Base-by-base conservation (phyloP, 2,888 invertebrate genomes). In the Caenorhabditis zanzibari region DNA sequence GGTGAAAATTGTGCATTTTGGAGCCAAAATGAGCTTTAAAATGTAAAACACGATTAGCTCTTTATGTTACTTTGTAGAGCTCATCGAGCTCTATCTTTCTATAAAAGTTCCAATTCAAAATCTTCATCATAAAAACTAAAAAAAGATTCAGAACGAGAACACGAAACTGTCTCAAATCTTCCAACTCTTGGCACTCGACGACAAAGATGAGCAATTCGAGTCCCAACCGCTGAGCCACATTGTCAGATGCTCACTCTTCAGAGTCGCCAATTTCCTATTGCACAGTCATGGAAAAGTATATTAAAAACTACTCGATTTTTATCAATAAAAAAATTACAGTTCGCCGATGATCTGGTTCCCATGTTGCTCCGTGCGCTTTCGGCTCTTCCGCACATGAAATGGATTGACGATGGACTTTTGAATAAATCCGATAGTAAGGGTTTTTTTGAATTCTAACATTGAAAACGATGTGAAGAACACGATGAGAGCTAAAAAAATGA, bases 401-500 rank as follows among this genome's bases (percentile, higher is more conserved):
- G 92, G 92, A 84, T 89, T 59, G 92, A 92, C 79, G 92, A 92
- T 68, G 90, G 90, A 10, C 85, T 90, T 1, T 58, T 88, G 14
- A 90, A 90, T 64, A 92, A 92, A 82, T 61, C 83, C n/a, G 91
- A 91, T 49, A 90, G 91, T 91, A 35, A 66, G 85, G 54, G 19
- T n/a, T 28, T n/a, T n/a, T n/a, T n/a, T 28, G n/a, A n/a, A n/a
- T n/a, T n/a, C n/a, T n/a, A n/a, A n/a, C n/a, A n/a, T n/a, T n/a
- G n/a, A n/a, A n/a, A n/a, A n/a, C n/a, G n/a, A n/a, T n/a, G n/a
- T n/a, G n/a, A n/a, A n/a, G n/a, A n/a, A n/a, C n/a, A n/a, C n/a
- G n/a, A n/a, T n/a, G n/a, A n/a, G n/a, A n/a, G n/a, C n/a, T n/a
- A n/a, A n/a, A n/a, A n/a, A n/a, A n/a, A n/a, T n/a, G n/a, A n/a